Evolutionary conservation across 1,140 invertebrate genomes (phyloP), one percentile per base, ranked within the genome.

Genomic region (Trichonephila clavata): DNA sequence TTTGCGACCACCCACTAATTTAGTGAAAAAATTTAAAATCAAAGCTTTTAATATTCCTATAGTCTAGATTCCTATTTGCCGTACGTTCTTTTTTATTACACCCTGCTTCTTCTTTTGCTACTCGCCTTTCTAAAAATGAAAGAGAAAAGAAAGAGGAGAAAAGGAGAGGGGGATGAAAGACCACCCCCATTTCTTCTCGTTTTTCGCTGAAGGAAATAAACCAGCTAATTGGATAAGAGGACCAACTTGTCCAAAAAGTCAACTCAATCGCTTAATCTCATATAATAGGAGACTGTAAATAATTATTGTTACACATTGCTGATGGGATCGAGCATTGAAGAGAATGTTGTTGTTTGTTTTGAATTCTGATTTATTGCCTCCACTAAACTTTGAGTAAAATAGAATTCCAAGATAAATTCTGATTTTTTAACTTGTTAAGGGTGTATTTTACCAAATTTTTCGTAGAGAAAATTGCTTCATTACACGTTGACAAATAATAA

Each of bases 201-300:
- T 18, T 43, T n/a, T 0, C 13, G 39, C 0, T 1, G 65, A 65
- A n/a, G 14, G 39, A 24, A 32, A 10, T 39, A 60, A 39, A 39
- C 14, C 39, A 43, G 16, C 91, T 92, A 92, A 92, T 92, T 92
- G 91, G 91, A 92, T 86, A 27, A 92, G 21, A 27, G 27, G 60
- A 24, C 50, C 18, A 63, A 92, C 43, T 59, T 92, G 91, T 92
- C 91, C 21, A 86, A 86, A 92, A 59, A 27, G 81, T 27, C 91
- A 86, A 83, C n/a, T 27, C 18, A 18, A 21, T 65, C 83, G 18
- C 90, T 92, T 92, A 92, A 92, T 92, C 83, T 83, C 27, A 14
- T 59, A 27, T 68, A 86, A 86, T 59, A 59, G 27, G 32, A 59
- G 57, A 63, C 16, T 18, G 86, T 89, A 90, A 90, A 59, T 59